phyloP scores from a whole-genome alignment of 2,113 vertebrate genomes.

The Cyanistes caeruleus region DNA sequence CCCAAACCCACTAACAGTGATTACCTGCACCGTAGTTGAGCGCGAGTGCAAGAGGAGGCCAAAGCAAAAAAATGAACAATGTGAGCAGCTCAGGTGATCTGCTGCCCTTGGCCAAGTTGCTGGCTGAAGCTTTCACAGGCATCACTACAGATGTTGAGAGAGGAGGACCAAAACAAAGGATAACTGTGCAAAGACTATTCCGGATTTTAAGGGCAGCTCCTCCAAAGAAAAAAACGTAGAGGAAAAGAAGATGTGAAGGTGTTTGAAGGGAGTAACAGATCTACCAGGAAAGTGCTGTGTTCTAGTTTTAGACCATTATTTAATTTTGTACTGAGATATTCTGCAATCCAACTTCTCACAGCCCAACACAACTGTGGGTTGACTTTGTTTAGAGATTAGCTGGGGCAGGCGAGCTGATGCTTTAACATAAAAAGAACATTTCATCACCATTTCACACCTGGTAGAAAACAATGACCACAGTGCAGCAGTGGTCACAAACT shows the following conservation, averaged over 20 bases:
- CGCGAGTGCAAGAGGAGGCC: background rate
- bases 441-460: background rate
- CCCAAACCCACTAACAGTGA: background rate
- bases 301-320: background rate
- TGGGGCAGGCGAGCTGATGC: background rate
- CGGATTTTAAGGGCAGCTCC: background rate
- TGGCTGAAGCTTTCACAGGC: background rate
- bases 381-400: background rate
- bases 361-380: accelerated
- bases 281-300: background rate
- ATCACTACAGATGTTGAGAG: background rate
- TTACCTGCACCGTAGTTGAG: background rate
- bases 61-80: background rate
- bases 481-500: background rate
- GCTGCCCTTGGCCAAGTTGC: background rate
- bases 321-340: background rate
- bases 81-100: background rate
- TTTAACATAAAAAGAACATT: background rate
- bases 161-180: background rate
- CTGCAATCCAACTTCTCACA: background rate
- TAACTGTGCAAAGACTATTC: background rate
- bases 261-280: background rate
- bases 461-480: background rate
- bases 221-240: background rate
- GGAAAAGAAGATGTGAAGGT: background rate